Evolutionary conservation across 2,888 invertebrate species (phyloP), one percentile per base, ranked within the genome.

Genomic region (Chloromyia formosa): DNA sequence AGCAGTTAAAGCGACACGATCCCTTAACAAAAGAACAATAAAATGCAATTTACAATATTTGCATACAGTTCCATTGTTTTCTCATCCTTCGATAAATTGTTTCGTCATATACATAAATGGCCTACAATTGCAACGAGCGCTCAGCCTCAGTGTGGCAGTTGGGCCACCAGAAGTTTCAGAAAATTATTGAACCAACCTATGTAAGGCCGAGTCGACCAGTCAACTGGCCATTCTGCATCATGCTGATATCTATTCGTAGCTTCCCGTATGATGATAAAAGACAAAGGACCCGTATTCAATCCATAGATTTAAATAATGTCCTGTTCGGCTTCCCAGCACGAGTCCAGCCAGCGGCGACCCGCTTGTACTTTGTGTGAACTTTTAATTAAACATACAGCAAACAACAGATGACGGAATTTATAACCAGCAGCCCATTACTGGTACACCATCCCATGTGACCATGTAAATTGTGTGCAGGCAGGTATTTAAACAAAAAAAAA

Each of bases 361-460:
- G 40, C 18, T 35, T 54, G 27, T 10, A 23, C 54, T 53, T 69
- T 69, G 35, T 27, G 23, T 53, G 22, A 69, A 69, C 54, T 69
- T 69, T 69, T 69, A 69, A 69, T 69, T 69, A 69, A 69, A 69
- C 27, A 53, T 69, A 69, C 68, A 27, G 27, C 60, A n/a, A 10
- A 35, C 27, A 53, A 69, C 68, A 69, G 68, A 49, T 62, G 62
- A 62, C 23, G 62, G n/a, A 62, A 62, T 40, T 35, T 62, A 40
- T 62, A 62, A 9, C 18, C 27, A 23, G 22, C n/a, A n/a, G n/a
- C n/a, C 12, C 27, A 20, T 23, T 35, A 35, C 27, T 35, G 27
- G 7, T 35, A 7, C 27, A 35, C 27, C 2, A 35, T 35, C 27
- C 7, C 27, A 35, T 35, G 27, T 35, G 7, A 7, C 27, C 7